phyloP scores from a whole-genome alignment of 2,888 invertebrate genomes.

The Sinhomidia bicolor region DNA sequence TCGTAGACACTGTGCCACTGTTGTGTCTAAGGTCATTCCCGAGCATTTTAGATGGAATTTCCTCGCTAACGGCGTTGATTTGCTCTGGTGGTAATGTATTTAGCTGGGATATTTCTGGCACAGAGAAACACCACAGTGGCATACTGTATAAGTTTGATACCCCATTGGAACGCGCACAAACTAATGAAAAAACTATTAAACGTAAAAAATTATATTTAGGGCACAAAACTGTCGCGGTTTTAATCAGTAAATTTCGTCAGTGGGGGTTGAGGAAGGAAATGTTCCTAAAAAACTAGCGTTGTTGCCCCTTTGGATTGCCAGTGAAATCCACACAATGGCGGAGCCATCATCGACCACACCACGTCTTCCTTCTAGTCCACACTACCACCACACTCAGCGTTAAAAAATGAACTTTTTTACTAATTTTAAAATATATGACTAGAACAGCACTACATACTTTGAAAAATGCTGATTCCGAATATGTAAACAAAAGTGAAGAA shows the following conservation, averaged over 20 bases:
- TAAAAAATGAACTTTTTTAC: background rate
- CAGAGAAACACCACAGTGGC: slow-evolving; percentile 14
- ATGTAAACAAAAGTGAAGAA: background rate
- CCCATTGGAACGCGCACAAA: background rate
- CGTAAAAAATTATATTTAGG: background rate
- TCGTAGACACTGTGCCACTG: slow-evolving; percentile 6
- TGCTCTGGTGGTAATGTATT: background rate
- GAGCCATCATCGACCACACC: slow-evolving; percentile 78
- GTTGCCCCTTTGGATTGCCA: slow-evolving; percentile 45
- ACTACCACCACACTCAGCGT: slow-evolving; percentile 42
- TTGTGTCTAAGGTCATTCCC: slow-evolving; percentile 10
- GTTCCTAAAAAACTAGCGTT: background rate
- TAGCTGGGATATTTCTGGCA: background rate
- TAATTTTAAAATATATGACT: slow-evolving; percentile 62
- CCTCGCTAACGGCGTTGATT: background rate
- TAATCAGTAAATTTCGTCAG: background rate
- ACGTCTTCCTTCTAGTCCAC: slow-evolving; percentile 64
- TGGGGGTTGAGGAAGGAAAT: background rate
- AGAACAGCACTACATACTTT: background rate
- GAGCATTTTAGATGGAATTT: background rate
- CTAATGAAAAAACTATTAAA: background rate
- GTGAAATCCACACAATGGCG: slow-evolving; percentile 74
- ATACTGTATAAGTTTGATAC: background rate
- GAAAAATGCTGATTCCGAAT: slow-evolving; percentile 25
- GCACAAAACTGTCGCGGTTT: background rate